These are phyloP conservation scores for Hemibagrus wyckioides DNA, from an alignment of 2,113 vertebrate genomes.

Conservation along the genomic window DNA sequence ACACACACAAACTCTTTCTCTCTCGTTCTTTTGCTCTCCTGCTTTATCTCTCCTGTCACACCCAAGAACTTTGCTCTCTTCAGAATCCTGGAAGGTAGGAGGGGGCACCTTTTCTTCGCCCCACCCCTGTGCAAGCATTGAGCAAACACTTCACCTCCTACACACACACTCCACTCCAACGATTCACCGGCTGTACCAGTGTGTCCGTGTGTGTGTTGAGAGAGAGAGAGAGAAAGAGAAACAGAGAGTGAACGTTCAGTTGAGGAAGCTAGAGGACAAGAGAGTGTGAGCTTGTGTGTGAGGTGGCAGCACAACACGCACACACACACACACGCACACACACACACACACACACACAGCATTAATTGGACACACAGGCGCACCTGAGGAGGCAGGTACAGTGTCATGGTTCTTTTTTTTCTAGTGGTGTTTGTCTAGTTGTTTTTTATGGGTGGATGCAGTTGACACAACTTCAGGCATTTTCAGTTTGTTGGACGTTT, in stretches of 20 bases:
- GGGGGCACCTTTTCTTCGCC: conserved; percentile 48
- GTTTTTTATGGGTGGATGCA: neutral
- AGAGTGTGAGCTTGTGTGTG: conserved; percentile 33
- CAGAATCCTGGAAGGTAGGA: conserved; percentile 35
- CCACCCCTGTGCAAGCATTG: conserved; percentile 47
- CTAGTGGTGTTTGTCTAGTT: conserved; percentile 17
- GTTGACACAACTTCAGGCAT: neutral
- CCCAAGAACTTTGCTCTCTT: conserved; percentile 48
- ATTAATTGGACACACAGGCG: conserved; percentile 33
- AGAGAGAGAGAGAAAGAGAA: conserved; percentile 15
- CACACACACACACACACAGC: neutral
- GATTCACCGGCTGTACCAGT: conserved; percentile 23
- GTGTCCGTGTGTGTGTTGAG: conserved; percentile 9
- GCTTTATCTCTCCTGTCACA: conserved; percentile 34
- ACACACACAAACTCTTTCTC: neutral
- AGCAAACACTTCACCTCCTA: conserved; percentile 53
- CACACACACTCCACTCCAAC: conserved; percentile 43
- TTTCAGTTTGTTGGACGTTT: neutral
- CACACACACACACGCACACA: conserved; percentile 12
- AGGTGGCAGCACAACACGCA: conserved; percentile 29
- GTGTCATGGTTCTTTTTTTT: conserved; percentile 15
- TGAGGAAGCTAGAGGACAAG: conserved; percentile 18
- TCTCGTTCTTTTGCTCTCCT: neutral
- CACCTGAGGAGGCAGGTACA: conserved; percentile 51
- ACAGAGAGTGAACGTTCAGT: neutral